Conservation (phyloP, 1,140 invertebrate species). For the Trypoxylus dichotomus region DNA sequence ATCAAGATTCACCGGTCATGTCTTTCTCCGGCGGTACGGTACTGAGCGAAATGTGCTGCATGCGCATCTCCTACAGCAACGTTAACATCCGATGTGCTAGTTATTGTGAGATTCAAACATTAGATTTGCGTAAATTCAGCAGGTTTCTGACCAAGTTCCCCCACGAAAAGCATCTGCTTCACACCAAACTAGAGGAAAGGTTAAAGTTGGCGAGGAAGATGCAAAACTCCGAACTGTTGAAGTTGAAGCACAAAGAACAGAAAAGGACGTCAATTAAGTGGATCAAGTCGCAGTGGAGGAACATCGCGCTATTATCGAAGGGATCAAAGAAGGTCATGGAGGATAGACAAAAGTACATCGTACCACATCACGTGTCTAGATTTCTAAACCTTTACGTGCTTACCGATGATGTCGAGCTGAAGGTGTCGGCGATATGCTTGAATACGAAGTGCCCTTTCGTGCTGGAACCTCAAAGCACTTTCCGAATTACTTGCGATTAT, state of each 20-base stretch:
- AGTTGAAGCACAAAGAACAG: constrained; percentile 6
- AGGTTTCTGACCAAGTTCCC: constrained; percentile 52
- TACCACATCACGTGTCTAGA: neutral
- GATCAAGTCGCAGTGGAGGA: constrained; percentile 22
- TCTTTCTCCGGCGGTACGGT: constrained; percentile 56
- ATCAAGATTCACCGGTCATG: constrained; percentile 57
- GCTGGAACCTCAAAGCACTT: constrained; percentile 26
- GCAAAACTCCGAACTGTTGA: neutral
- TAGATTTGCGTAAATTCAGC: constrained; percentile 52
- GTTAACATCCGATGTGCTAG: constrained; percentile 46
- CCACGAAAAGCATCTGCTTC: neutral
- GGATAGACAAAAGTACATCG: constrained; percentile 3
- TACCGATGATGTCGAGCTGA: constrained; percentile 31
- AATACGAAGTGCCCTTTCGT: constrained; percentile 27
- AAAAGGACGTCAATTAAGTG: constrained; percentile 17
- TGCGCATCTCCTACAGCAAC: neutral
- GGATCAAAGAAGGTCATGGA: neutral
- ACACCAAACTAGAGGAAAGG: neutral
- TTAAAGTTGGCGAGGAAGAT: neutral
- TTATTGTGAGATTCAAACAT: constrained; percentile 56
- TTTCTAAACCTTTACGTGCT: constrained; percentile 27
- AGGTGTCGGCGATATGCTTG: constrained; percentile 31
- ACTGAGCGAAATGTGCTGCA: constrained; percentile 51
- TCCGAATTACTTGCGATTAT: neutral
- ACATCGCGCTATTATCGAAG: neutral